phyloP scores from a whole-genome alignment of 2,888 invertebrate genomes.

The Boloria euphrosyne region DNA sequence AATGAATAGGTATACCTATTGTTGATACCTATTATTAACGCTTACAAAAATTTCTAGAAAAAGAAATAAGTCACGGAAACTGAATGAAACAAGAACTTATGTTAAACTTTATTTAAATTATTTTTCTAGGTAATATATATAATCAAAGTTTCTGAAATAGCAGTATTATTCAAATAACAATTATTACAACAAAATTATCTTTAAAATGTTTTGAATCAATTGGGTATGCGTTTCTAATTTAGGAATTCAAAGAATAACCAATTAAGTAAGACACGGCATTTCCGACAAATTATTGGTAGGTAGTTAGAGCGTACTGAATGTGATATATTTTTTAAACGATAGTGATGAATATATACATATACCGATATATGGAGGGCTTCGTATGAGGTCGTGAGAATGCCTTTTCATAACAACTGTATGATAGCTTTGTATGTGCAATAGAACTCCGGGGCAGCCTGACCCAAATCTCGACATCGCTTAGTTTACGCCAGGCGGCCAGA shows the following conservation, averaged over 20 bases:
- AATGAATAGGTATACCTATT: conserved; percentile 6
- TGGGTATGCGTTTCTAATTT: too few relatives aligned
- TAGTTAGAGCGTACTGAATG: background rate
- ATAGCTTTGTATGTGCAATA: conserved; percentile 24
- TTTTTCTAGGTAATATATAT: too few relatives aligned
- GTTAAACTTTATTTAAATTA: too few relatives aligned
- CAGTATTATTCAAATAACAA: too few relatives aligned
- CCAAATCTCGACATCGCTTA: conserved; percentile 23
- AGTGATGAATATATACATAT: conserved; percentile 6
- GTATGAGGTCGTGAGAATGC: conserved; percentile 27
- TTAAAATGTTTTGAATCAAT: too few relatives aligned
- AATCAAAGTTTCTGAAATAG: too few relatives aligned
- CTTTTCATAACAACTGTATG: conserved; percentile 28
- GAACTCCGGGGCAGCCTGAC: conserved; percentile 19
- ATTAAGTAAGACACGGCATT: background rate
- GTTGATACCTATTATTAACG: conserved; percentile 7
- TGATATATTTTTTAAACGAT: conserved; percentile 1
- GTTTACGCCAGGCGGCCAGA: background rate
- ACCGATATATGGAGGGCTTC: background rate
- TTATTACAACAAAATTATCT: too few relatives aligned
- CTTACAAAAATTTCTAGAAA: too few relatives aligned
- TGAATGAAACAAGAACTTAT: too few relatives aligned
- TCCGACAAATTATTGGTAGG: background rate
- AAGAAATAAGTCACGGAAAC: too few relatives aligned
- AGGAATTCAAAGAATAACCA: too few relatives aligned